Base-by-base conservation (phyloP, 1,140 invertebrate species). In the Pseudoatta argentina region DNA sequence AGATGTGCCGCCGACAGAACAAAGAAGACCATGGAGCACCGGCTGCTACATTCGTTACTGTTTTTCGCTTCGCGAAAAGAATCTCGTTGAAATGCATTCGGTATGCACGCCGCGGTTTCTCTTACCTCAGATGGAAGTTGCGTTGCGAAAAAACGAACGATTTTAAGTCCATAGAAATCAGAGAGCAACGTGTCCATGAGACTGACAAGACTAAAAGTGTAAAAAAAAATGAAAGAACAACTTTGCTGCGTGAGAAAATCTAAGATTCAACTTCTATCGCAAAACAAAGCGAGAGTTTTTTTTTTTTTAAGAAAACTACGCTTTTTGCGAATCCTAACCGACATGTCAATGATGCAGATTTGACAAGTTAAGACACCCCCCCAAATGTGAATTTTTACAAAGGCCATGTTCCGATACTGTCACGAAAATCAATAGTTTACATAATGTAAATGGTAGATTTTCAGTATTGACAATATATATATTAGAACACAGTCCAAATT, bases 21-120 rank as follows among this genome's bases (percentile, higher is more conserved):
- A 61, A 73, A 82, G 78, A 82, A 71, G 55, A 30, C 27, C 14
- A 27, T n/a, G 27, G n/a, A 71, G 24, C 16, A 24, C 34, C 18
- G 16, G 14, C n/a, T 27, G 24, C 67, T 59, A 55, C 21, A 72
- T 72, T 57, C 53, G 53, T 61, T 73, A 39, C 55, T 27, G 55
- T 55, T 59, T n/a, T n/a, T 59, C 67, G 12, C 71, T 48, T 30
- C 34, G 63, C 30, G 24, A 82, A 61, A 82, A 39, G 34, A 59
- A 73, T 73, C 55, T 61, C 55, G 5, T 72, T 44, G 66, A 48
- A 72, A 16, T 18, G n/a, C 67, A 61, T 82, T 82, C 67, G 69
- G 39, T 73, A 73, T 81, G 64, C 64, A 81, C 14, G 16, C 64
- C 12, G 67, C 67, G 39, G 66, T 72, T 71, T 82, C 66, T 59